Evolutionary conservation across 2,113 vertebrate genomes (phyloP), one percentile per base, ranked within the genome.

Genomic region (Brachyhypopomus occidentalis): DNA sequence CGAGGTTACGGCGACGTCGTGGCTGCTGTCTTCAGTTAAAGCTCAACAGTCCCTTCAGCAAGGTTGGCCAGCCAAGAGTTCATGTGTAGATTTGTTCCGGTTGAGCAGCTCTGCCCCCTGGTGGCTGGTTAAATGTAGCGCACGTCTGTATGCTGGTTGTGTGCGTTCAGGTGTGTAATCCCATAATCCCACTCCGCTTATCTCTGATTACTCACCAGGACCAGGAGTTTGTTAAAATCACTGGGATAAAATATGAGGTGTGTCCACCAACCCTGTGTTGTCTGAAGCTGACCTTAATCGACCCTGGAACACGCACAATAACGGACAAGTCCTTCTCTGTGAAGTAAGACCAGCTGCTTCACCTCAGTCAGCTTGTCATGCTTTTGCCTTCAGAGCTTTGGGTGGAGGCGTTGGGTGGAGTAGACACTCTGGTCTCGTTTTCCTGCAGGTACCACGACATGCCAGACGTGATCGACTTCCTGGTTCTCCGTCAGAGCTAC

Each of bases 191-290:
- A n/a, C n/a, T n/a, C n/a, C n/a, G n/a, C 30, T 30, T 30, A 30
- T 30, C 72, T 9, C 4, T 79, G 25, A 73, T 75, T 77, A n/a
- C 83, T 85, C 79, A 20, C 3, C 79, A 99, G 98, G 98, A 99
- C 92, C 98, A 98, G 92, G 98, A 99, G 91, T 94, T 98, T 92
- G 97, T 99, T 72, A 97, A 98, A 93, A 98, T 99, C 80, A 96
- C 98, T 80, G 98, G 96, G 80, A 96, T 99, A 90, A 94, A 94
- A 56, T 99, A 99, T 0, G 97, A 98, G 89, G 94, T 99, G 83
- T 96, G 95, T 41, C 97, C 98, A 78, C 97, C 98, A 60, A 98
- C 97, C 0, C 86, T 99, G 2, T 99, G 98, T 89, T 97, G 97
- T 83, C 94, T 99, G 84, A 99, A 98, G 86, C 93, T 99, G 81